Base-by-base conservation (phyloP, 2,797 vertebrate species). In the Miichthys miiuy region DNA sequence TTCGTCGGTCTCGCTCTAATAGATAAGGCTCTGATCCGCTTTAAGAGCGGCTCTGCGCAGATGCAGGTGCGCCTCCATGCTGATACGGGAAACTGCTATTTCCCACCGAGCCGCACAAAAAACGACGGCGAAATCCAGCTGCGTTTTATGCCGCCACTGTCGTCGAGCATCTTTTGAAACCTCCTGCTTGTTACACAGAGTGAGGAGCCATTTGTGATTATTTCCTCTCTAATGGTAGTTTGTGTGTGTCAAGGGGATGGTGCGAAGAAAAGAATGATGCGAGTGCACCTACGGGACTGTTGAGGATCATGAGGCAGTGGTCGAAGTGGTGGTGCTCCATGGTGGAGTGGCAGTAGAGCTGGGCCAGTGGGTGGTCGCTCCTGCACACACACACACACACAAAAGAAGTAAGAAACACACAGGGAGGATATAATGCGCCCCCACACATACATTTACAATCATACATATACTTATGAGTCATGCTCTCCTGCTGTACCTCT, bases 261-360 rank as follows among this genome's bases (percentile, higher is more conserved):
- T 21, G 6, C 25, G 48, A n/a, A 25, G n/a, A 46, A 10, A 68
- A 13, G 23, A 17, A 13, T 6, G 25, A 47, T 12, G 25, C 52
- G 16, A 17, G 62, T 55, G 30, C 56, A 87, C 96, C 95, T 94
- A 99, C 98, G 56, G 97, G 97, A 79, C 96, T 98, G 83, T 98
- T 99, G 72, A 99, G 97, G 86, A 99, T 97, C 98, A 99, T 99
- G 89, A 99, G 96, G 92, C 98, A 99, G 93, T 99, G 98, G 93
- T 99, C 97, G 48, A 99, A 98, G 91, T 99, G 98, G 83, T 99
- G 98, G 80, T 99, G 98, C 82, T 99, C 98, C 97, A 99, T 97
- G 85, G 96, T 99, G 12, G 98, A 99, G 86, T 99, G 98, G 90
- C 98, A 97, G 87, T 99, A 99, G 14, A 99, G 96, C 81, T 98